Percentiles rank a stretch among this genome's conserved stretches.
phyloP scores from a whole-genome alignment of 2,888 invertebrate species.

The Platynereis dumerilii region DNA sequence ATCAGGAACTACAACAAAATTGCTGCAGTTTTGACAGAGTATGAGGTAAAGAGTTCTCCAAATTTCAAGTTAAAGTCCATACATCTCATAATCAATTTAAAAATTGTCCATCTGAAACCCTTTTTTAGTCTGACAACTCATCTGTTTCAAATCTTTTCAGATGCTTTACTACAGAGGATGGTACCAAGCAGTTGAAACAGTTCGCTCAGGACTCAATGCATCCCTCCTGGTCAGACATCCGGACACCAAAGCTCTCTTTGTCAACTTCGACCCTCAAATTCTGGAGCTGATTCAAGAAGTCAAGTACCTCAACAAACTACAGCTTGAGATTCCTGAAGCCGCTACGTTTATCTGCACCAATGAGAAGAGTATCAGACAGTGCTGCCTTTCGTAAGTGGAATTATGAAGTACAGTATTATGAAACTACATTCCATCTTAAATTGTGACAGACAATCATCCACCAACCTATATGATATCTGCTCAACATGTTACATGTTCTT shows the following conservation, averaged over 20 bases:
- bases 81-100: too few relatives aligned
- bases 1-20: constrained; percentile 64
- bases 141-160: constrained; percentile 37
- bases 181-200: constrained; percentile 60
- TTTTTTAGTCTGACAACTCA: too few relatives aligned
- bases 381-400: constrained; percentile 54
- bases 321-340: constrained; percentile 60
- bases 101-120: too few relatives aligned
- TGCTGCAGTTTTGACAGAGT: constrained; percentile 63
- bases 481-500: too few relatives aligned
- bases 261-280: constrained; percentile 64
- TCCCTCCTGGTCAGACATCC: constrained; percentile 69
- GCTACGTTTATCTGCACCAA: constrained; percentile 57
- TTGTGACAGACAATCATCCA: too few relatives aligned
- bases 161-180: constrained; percentile 63
- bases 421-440: too few relatives aligned
- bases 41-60: constrained; percentile 54
- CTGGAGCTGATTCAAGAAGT: constrained; percentile 63
- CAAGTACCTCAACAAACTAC: constrained; percentile 60
- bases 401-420: too few relatives aligned
- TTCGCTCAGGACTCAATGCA: constrained; percentile 58
- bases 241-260: constrained; percentile 55
- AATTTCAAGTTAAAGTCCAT: too few relatives aligned
- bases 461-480: too few relatives aligned
- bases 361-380: constrained; percentile 55